Evolutionary conservation across 1,140 invertebrate species (phyloP), one percentile per base, ranked within the genome.

Genomic region (Nasonia giraulti): DNA sequence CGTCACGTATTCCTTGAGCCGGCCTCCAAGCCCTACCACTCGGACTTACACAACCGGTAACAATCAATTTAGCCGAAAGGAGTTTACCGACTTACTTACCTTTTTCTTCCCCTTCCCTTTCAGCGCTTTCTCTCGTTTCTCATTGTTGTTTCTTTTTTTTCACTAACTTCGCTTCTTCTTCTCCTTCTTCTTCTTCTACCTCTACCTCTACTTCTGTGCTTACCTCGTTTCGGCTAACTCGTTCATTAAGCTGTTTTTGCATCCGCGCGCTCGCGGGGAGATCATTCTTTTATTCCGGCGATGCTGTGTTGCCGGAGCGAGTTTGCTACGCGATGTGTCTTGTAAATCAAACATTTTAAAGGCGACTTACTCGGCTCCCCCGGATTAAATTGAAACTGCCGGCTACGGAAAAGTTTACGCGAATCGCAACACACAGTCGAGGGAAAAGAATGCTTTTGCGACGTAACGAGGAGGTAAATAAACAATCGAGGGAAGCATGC

Each of bases 11-110:
- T 82, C 66, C 47, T 55, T 50, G 50, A 31, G 27, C 31, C 62
- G 20, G 3, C 77, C 17, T n/a, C 17, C 55, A 62, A 62, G 17
- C 55, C 55, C 55, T 62, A n/a, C 55, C n/a, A 62, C 78, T 81
- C 37, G 62, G 84, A 77, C 55, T 81, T 85, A 81, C 84, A 85
- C 84, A 85, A 81, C 71, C 74, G 73, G 84, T 69, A 85, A 85
- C 84, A 85, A 85, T 85, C 84, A 85, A 85, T 85, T 85, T 85
- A 85, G 73, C 55, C 74, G 12, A 77, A 81, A 82, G 80, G 62
- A 85, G 73, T 85, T 85, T 85, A 85, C 84, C 74, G 62, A 82
- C 44, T 82, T 78, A 73, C 74, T 44, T 75, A 75, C 73, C 37
- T 33, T 62, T 62, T 62, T 17, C 55, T 17, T 62, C 6, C 55